Percentiles rank a stretch among this genome's conserved stretches.
These are phyloP conservation scores for Hucho hucho DNA, from an alignment of 2,113 vertebrate genomes.

Conservation along the genomic window DNA sequence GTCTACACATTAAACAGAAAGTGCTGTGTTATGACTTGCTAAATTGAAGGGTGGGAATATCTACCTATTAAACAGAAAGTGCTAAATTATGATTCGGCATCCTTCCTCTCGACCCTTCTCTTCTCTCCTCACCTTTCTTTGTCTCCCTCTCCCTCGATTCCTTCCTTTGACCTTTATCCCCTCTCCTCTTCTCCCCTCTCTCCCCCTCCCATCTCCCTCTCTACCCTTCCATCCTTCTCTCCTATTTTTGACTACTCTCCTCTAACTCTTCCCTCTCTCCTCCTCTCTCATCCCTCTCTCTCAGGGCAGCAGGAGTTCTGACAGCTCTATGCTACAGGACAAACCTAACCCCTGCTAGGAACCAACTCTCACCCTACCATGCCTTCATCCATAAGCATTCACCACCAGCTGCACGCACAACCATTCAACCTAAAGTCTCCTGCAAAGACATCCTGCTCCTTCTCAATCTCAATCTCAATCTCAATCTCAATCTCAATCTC, in stretches of 20 bases:
- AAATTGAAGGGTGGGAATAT: background rate
- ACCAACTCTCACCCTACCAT: background rate
- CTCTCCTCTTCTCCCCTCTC: background rate
- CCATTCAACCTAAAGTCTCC: background rate
- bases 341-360: background rate
- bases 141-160: background rate
- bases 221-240: too few species aligned
- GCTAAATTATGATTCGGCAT: too few species aligned
- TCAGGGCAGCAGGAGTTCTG: background rate
- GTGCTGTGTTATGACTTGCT: too few species aligned
- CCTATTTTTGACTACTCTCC: background rate
- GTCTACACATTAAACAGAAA: background rate
- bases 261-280: background rate
- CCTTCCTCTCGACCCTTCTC: background rate
- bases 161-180: background rate
- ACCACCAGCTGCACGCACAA: background rate
- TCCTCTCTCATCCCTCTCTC: background rate
- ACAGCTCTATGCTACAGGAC: constrained; percentile 6
- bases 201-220: background rate
- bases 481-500: too few species aligned
- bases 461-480: too few species aligned
- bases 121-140: background rate
- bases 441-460: background rate
- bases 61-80: too few species aligned
- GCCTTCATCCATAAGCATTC: background rate